phyloP scores from a whole-genome alignment of 2,113 vertebrate species.

The Carassius gibelio region DNA sequence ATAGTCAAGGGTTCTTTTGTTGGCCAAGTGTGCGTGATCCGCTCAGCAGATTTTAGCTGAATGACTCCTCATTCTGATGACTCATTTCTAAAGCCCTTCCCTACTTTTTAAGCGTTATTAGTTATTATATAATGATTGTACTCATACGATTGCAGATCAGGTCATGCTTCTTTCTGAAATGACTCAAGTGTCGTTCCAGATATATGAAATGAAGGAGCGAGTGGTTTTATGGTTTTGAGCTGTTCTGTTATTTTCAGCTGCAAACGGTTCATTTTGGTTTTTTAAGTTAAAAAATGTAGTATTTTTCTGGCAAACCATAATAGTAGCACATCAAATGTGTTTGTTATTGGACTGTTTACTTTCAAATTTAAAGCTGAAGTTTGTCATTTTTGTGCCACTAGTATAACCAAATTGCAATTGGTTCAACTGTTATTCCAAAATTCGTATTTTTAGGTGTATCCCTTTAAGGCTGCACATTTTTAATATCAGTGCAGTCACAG shows the following conservation, averaged over 20 bases:
- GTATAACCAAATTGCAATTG: neutral
- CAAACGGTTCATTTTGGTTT: neutral
- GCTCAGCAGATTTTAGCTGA: constrained; percentile 26
- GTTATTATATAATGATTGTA: neutral
- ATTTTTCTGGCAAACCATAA: constrained; percentile 6
- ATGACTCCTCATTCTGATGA: constrained; percentile 3
- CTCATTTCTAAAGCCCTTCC: constrained; percentile 33
- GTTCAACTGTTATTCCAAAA: neutral
- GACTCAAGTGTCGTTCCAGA: neutral
- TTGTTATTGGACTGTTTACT: constrained; percentile 18
- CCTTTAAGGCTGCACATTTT: constrained; percentile 6
- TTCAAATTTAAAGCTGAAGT: neutral
- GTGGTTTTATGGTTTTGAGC: constrained; percentile 2
- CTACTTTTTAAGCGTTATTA: neutral
- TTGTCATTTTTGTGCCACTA: neutral
- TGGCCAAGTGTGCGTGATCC: neutral
- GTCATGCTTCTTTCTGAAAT: neutral
- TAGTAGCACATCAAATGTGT: neutral
- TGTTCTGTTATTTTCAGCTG: neutral
- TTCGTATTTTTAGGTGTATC: neutral
- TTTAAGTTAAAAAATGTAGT: neutral
- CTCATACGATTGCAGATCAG: neutral
- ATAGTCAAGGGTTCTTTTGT: constrained; percentile 24
- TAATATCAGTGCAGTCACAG: constrained; percentile 8
- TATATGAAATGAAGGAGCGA: neutral